Evolutionary conservation across 2,113 vertebrate genomes (phyloP).

Genomic region (Condylura cristata): DNA sequence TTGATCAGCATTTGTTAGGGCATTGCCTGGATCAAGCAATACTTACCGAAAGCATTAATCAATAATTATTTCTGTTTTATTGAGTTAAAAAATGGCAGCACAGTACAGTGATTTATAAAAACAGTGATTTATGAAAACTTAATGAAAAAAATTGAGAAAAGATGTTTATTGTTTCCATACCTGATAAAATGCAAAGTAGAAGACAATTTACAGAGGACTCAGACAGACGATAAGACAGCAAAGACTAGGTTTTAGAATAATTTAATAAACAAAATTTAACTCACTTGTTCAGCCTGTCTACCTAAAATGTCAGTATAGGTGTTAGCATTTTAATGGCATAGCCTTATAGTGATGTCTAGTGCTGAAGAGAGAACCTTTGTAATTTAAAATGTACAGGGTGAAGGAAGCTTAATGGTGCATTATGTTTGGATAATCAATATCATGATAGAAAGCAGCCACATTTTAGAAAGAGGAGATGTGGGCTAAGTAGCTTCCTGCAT

Average conservation of each 20-base stretch:
- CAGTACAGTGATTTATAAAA: not conserved
- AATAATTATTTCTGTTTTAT: not conserved
- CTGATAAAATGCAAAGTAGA: not conserved
- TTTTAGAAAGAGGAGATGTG: not conserved
- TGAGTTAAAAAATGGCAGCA: not conserved
- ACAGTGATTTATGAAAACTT: not conserved
- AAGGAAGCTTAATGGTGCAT: not conserved
- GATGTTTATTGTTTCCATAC: not conserved
- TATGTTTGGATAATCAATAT: not conserved
- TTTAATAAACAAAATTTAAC: not conserved
- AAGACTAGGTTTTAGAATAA: not conserved
- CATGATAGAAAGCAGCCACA: not conserved
- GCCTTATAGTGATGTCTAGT: not conserved
- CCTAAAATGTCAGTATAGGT: not conserved
- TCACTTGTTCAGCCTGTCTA: not conserved
- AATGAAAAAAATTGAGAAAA: not conserved
- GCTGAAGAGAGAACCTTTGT: conserved; percentile 12
- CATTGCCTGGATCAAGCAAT: not conserved
- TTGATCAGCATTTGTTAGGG: not conserved
- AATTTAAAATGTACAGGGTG: not conserved
- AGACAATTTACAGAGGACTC: not conserved
- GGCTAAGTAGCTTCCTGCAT: not conserved
- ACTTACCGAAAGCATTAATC: not conserved
- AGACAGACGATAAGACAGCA: not conserved
- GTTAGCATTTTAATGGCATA: conserved; percentile 30